Evolutionary conservation across 2,888 invertebrate genomes (phyloP), one percentile per base, ranked within the genome.

Genomic region (Drosophila nigricruria): DNA sequence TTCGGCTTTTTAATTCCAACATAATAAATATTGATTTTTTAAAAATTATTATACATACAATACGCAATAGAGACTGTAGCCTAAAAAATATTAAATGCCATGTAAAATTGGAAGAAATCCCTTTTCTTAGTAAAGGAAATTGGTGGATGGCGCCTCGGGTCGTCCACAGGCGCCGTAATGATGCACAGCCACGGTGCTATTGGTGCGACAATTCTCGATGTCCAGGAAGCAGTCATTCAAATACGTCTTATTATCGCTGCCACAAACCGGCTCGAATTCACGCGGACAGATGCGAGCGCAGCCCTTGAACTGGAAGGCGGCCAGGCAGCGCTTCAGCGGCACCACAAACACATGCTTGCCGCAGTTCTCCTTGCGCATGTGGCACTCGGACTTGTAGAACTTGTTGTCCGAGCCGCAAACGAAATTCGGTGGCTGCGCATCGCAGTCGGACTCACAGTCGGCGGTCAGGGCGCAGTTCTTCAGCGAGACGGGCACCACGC

Each of bases 161-260:
- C 97, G 96, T 54, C 97, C 96, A 93, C 97, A 97, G 25, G 97
- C 96, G 52, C 97, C 97, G 90, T 96, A 95, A 90, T 97, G 95
- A 90, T 96, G 96, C 92, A 96, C 94, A 78, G 95, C 94, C 50
- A 97, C 97, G 87, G 96, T 96, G 73, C 88, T 88, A 92, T 96
- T 95, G 81, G 97, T 96, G 89, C 97, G 95, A 92, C 97, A 98
- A 88, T 97, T 97, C 93, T 98, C 98, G 93, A 97, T 96, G 91
- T 97, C 96, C 86, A 98, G 93, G 94, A 98, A 97, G 93, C 98
- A 98, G 82, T 96, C 96, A 93, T 98, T 98, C 90, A 97, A 97
- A 94, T 98, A 98, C 0, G 98, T 98, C 94, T 96, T 97, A 70
- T 95, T 95, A 91, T 98, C 98, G 3, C 96, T 96, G n/a, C 97